Evolutionary conservation across 2,888 invertebrate genomes (phyloP).

Genomic region (Chalcosyrphus nemorum): DNA sequence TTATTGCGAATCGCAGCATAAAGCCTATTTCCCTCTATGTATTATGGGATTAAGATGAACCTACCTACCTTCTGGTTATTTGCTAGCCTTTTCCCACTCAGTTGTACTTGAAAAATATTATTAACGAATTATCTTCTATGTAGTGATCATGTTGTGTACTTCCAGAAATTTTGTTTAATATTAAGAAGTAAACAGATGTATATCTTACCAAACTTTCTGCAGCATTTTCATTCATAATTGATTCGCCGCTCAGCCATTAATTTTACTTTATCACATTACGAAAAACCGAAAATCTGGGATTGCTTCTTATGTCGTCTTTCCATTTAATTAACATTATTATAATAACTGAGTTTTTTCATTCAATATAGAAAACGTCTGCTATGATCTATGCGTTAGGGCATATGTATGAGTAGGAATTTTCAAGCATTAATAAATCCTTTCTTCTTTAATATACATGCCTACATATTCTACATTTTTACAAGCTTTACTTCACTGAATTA

Average conservation of each 20-base stretch:
- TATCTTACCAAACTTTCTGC: constrained; percentile 82
- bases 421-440: neutral
- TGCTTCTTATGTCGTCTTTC: neutral
- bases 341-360: neutral
- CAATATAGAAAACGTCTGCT: neutral
- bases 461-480: neutral
- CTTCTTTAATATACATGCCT: neutral
- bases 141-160: too few species aligned
- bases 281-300: neutral
- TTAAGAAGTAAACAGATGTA: constrained; percentile 29
- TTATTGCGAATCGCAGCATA: too few species aligned
- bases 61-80: too few species aligned
- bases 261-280: constrained; percentile 43
- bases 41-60: too few species aligned
- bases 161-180: neutral
- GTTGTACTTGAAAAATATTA: too few species aligned
- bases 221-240: constrained; percentile 82
- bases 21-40: too few species aligned
- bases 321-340: constrained; percentile 34
- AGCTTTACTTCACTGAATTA: neutral
- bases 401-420: neutral
- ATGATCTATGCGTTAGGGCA: too few species aligned
- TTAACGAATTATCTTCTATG: too few species aligned
- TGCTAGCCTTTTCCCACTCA: too few species aligned
- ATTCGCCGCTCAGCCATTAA: constrained; percentile 44